These are phyloP conservation scores for Synergus gifuensis DNA, from an alignment of 2,888 invertebrate species.

Conservation along the genomic window DNA sequence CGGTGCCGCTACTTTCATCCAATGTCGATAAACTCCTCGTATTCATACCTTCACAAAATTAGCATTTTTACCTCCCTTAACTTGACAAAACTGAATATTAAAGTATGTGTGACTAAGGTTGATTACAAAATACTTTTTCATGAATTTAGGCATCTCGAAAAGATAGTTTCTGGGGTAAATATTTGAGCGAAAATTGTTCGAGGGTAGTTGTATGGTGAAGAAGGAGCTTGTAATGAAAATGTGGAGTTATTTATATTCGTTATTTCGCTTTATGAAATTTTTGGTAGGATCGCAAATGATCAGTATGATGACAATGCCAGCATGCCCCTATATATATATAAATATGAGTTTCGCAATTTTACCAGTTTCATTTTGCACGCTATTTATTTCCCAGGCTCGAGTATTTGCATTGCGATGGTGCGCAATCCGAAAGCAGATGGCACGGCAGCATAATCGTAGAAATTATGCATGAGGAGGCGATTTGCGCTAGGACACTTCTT, in stretches of 20 bases:
- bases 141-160: neutral
- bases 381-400: constrained; percentile 24
- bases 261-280: constrained; percentile 11
- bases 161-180: neutral
- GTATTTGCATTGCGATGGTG: constrained; percentile 16
- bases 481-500: constrained; percentile 31
- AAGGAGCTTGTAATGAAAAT: neutral
- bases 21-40: neutral
- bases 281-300: neutral
- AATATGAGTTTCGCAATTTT: neutral
- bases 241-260: neutral
- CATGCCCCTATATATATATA: too few species aligned
- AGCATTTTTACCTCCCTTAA: neutral
- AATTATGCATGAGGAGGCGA: constrained; percentile 30
- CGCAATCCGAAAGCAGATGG: constrained; percentile 15
- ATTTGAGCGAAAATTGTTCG: neutral
- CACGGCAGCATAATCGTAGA: constrained; percentile 18
- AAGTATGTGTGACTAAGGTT: neutral
- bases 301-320: constrained; percentile 6
- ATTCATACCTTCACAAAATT: neutral
- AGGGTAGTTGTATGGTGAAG: neutral
- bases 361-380: constrained; percentile 12
- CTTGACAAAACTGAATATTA: neutral
- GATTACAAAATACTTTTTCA: neutral
- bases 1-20: neutral